Base-by-base conservation (phyloP, 2,888 invertebrate species). In the Nematopogon swammerdamellus region DNA sequence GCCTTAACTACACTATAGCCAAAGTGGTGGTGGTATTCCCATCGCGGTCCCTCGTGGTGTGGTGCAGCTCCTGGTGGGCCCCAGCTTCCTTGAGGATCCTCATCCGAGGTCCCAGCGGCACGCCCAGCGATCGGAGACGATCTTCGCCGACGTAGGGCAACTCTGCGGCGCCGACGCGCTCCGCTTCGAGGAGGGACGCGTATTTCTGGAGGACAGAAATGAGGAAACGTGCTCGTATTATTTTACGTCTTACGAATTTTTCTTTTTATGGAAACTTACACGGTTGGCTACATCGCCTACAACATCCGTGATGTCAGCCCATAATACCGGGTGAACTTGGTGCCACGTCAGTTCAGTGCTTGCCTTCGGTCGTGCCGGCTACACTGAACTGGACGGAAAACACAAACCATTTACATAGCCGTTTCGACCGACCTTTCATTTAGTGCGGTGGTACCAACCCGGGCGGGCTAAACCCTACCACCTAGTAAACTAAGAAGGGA, bases 91-190 rank as follows among this genome's bases (percentile, higher is more conserved):
- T 92, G 53, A 95, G 80, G 60, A 95, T 95, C 61, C 95, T 82
- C 62, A 94, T 82, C 55, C 95, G 72, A 2, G 95, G 95, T 10
- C 95, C 95, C 59, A 95, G 77, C 0, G 95, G 95, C n/a, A 95
- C 88, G 1, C 95, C 94, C 63, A 95, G 85, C 52, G 92, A 92
- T 57, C 92, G 86, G 4, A 95, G 80, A 51, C 91, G 83, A 58
- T 95, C 94, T 65, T 95, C 95, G 1, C 90, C 92, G 56, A 95
- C 81, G 75, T 94, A 95, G 1, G 95, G 95, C 52, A 95, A 75
- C 67, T 95, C 95, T 29, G 94, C 89, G 75, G 95, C 91, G 6
- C 94, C 94, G 0, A 92, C 88, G 61, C 89, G 88, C 71, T 95
- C 94, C 56, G 87, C 87, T 63, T 94, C 92, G 55, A 95, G 87